Evolutionary conservation across 64 coral and sea anemone species (phyloP).

Genomic region (Stichodactyla mertensii): DNA sequence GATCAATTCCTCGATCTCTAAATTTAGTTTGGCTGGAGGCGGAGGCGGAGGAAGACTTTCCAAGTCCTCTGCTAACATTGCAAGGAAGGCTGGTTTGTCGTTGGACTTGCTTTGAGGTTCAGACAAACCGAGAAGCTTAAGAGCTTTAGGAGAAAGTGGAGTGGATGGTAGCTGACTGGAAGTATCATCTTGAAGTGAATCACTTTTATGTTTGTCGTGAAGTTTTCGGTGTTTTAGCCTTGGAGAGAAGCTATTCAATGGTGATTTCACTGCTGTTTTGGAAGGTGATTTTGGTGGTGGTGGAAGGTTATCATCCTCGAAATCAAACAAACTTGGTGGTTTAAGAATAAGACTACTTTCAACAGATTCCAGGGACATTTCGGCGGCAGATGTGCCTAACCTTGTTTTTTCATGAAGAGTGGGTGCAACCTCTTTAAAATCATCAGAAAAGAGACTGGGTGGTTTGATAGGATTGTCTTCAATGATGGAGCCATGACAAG

Average conservation of each 20-base stretch:
- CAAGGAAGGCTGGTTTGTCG: background rate
- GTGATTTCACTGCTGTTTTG: background rate
- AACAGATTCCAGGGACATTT: background rate
- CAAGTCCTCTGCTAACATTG: conserved; percentile 28
- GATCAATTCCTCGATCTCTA: background rate
- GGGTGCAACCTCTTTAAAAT: conserved; percentile 41
- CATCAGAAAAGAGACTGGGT: conserved; percentile 68
- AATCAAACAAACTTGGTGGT: conserved; percentile 16
- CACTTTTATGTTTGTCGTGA: background rate
- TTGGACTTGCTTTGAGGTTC: background rate
- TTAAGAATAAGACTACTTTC: background rate
- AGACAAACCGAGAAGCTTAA: conserved; percentile 15
- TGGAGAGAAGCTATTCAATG: conserved; percentile 12
- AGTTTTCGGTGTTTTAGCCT: background rate
- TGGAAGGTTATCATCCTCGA: background rate
- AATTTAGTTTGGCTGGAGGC: background rate
- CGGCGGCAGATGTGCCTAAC: background rate
- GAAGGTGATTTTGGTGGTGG: background rate
- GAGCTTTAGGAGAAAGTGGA: conserved; percentile 16
- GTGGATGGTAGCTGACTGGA: background rate
- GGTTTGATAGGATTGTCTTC: conserved; percentile 34
- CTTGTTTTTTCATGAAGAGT: background rate
- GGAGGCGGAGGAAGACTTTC: conserved; percentile 28
- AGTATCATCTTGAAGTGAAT: background rate
- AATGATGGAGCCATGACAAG: background rate